Evolutionary conservation across 2,113 vertebrate species (phyloP).

Genomic region (Crotalus helleri): DNA sequence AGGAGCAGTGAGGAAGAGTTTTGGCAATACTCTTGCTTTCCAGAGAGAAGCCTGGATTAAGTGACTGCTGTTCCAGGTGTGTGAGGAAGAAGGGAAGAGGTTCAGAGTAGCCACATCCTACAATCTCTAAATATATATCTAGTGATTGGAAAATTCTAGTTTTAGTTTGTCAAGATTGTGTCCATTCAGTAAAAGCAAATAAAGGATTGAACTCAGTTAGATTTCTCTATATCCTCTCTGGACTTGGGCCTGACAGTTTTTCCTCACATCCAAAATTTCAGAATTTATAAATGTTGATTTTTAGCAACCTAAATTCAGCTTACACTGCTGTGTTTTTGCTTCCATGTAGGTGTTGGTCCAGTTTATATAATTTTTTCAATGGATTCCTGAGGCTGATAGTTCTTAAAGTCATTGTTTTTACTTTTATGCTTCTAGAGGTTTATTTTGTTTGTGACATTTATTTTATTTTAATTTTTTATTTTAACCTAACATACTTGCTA

Average conservation of each 20-base stretch:
- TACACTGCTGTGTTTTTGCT: not conserved
- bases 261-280: not conserved
- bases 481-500: not conserved
- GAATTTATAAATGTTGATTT: not conserved
- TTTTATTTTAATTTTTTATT: not conserved
- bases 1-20: too few relatives aligned
- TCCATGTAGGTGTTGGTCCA: constrained; percentile 4
- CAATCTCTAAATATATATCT: too few relatives aligned
- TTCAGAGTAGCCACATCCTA: too few relatives aligned
- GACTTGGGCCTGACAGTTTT: not conserved
- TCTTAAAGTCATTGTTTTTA: not conserved
- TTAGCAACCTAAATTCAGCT: not conserved
- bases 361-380: not conserved
- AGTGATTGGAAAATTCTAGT: too few relatives aligned
- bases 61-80: too few relatives aligned
- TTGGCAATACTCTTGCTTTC: too few relatives aligned
- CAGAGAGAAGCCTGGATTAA: too few relatives aligned
- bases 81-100: too few relatives aligned
- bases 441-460: not conserved
- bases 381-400: not conserved
- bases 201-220: too few relatives aligned
- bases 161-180: too few relatives aligned
- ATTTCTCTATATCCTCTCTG: too few relatives aligned
- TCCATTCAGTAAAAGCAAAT: too few relatives aligned
- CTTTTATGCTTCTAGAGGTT: not conserved